These are phyloP conservation scores for Diploptera punctata DNA, from an alignment of 2,888 invertebrate genomes.

Conservation along the genomic window DNA sequence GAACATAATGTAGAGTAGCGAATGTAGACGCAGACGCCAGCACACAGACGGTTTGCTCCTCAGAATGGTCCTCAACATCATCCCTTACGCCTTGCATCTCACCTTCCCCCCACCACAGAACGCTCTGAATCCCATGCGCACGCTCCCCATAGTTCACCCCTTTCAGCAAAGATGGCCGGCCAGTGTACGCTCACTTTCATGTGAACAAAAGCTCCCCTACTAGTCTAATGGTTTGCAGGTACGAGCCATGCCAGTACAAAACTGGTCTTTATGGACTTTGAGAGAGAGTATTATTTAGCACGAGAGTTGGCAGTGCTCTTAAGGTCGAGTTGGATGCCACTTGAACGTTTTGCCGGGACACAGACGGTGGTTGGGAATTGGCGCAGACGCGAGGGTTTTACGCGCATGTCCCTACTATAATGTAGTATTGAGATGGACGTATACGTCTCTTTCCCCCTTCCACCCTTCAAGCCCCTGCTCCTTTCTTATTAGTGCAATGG, in stretches of 20 bases:
- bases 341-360: background rate
- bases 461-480: background rate
- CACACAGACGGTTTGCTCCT: no score
- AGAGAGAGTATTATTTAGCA: background rate
- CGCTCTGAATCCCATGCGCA: background rate
- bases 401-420: background rate
- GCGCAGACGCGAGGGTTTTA: background rate
- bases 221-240: background rate
- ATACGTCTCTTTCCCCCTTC: background rate
- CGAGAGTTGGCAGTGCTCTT: background rate
- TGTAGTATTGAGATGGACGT: slow-evolving; percentile 7
- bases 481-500: slow-evolving; percentile 37
- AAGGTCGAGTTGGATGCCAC: background rate
- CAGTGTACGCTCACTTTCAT: slow-evolving; percentile 9
- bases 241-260: background rate
- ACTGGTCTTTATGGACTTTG: background rate
- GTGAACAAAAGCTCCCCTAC: background rate
- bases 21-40: background rate
- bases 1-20: background rate
- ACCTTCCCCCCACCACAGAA: background rate
- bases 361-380: background rate
- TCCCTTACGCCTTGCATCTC: background rate
- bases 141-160: slow-evolving; percentile 13
- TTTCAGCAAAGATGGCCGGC: slow-evolving; percentile 31
- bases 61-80: no score